Evolutionary conservation across 1,140 invertebrate species (phyloP).

Genomic region (Sweltsa coloradensis): DNA sequence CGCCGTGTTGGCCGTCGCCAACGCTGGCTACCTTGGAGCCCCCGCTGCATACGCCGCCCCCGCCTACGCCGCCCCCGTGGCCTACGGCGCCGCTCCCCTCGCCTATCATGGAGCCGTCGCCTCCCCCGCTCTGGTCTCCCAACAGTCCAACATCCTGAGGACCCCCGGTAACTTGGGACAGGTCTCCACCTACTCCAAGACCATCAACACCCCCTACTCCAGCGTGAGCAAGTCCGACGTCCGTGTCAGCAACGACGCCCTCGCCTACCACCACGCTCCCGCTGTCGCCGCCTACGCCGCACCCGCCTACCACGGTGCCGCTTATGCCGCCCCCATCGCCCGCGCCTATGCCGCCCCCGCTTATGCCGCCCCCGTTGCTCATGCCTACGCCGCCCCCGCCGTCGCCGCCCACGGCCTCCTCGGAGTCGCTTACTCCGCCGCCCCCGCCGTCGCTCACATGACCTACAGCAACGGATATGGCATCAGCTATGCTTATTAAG

Average conservation of each 20-base stretch:
- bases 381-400: constrained; percentile 10
- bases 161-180: constrained; percentile 14
- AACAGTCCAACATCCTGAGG: constrained; percentile 14
- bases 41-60: no score
- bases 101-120: constrained; percentile 9
- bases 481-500: constrained; percentile 40
- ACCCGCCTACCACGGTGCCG: neutral
- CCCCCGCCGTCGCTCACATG: constrained; percentile 49
- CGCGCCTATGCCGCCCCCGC: constrained; percentile 1
- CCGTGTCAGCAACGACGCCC: constrained; percentile 20
- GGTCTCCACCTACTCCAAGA: constrained; percentile 16
- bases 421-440: constrained; percentile 43
- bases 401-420: constrained; percentile 25
- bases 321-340: constrained; percentile 14
- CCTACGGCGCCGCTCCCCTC: neutral
- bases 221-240: constrained; percentile 18
- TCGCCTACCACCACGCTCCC: constrained; percentile 10
- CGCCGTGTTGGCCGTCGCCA: no score
- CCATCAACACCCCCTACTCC: constrained; percentile 20
- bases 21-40: no score
- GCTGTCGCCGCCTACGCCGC: constrained; percentile 13
- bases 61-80: no score
- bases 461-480: constrained; percentile 43
- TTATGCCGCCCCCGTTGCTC: constrained; percentile 18
- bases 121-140: constrained; percentile 17